These are phyloP conservation scores for Neodontobutis hainanensis DNA, from an alignment of 2,113 vertebrate genomes.

Conservation along the genomic window DNA sequence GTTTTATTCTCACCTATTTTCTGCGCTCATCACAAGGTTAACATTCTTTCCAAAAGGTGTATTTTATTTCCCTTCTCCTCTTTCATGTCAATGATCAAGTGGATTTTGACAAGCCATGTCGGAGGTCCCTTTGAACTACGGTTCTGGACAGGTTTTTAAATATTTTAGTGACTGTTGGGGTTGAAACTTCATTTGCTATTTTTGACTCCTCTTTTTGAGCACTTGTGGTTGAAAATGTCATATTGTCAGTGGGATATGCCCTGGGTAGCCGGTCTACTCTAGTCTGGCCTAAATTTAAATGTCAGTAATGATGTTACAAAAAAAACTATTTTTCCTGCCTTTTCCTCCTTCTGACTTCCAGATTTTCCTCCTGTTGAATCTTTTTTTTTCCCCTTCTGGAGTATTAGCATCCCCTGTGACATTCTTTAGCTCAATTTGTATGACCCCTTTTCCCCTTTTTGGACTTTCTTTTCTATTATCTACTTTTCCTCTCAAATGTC, in stretches of 20 bases:
- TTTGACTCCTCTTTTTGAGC: conserved; percentile 28
- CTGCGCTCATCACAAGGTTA: neutral
- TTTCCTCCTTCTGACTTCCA: conserved; percentile 12
- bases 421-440: neutral
- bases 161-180: conserved; percentile 46
- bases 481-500: neutral
- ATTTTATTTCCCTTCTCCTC: conserved; percentile 4
- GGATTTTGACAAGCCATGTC: conserved; percentile 31
- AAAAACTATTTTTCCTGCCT: conserved; percentile 33
- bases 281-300: conserved; percentile 66
- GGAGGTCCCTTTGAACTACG: conserved; percentile 53
- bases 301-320: conserved; percentile 54
- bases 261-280: conserved; percentile 30
- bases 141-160: conserved; percentile 36
- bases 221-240: conserved; percentile 55
- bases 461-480: neutral
- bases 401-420: neutral
- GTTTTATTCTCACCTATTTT: neutral
- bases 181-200: conserved; percentile 55
- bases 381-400: neutral
- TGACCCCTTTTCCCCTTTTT: neutral
- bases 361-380: neutral
- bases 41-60: neutral
- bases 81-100: conserved; percentile 22
- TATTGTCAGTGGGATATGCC: conserved; percentile 56